Base-by-base conservation (phyloP, 2,888 invertebrate species). In the Xestia c-nigrum region DNA sequence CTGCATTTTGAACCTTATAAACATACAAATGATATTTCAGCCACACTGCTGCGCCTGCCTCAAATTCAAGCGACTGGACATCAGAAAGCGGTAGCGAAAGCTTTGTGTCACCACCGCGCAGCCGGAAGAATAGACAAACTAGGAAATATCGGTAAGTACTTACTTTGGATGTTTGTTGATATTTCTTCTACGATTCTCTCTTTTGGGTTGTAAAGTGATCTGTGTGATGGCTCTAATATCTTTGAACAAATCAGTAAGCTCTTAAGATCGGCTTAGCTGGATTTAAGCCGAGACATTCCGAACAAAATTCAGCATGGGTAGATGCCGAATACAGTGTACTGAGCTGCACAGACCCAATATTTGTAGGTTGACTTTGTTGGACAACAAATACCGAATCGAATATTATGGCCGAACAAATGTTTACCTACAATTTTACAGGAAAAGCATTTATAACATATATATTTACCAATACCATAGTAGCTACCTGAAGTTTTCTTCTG, bases 141-240 rank as follows among this genome's bases (percentile, higher is more conserved):
- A 92, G 83, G 80, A 94, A 92, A 87, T 95, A 93, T 84, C 77
- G 93, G 96, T 96, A 85, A 94, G 95, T 93, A 74, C 43, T 61
- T 61, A 61, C 19, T 61, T 38, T 40, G 31, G 6, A 24, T 24
- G 43, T 24, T n/a, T n/a, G 10, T 40, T 68, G 4, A 68, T 19
- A 6, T 66, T 47, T 31, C 19, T 66, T 47, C 19, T 19, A 16
- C 1, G 6, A 68, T 38, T 52, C 16, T n/a, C n/a, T 55, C 31
- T 67, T 67, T 50, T 21, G 14, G 31, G 31, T 19, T 40, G 24
- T 47, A 7, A 31, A 66, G 6, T 38, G 9, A 38, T 50, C 9
- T 55, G 38, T n/a, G 40, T 68, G 38, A 55, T 68, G 38, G 38
- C n/a, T 16, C 9, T 38, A 55, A 6, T 40, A n/a, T n/a, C n/a